These are phyloP conservation scores for Apus apus DNA, from an alignment of 2,113 vertebrate genomes.

Conservation along the genomic window DNA sequence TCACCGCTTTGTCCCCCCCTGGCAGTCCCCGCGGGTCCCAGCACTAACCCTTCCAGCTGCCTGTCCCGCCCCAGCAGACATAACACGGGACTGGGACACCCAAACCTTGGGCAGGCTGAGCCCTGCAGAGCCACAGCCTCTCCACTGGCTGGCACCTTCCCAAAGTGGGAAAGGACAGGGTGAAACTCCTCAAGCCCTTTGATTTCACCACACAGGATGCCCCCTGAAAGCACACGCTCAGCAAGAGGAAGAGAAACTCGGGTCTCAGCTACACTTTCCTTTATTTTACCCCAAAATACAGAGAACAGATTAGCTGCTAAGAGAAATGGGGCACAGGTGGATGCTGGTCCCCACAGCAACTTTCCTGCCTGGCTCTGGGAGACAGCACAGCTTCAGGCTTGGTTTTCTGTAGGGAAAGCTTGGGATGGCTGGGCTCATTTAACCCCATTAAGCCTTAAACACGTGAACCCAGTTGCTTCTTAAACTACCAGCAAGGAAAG, in stretches of 20 bases:
- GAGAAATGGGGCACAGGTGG: neutral
- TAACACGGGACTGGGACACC: rapidly evolving
- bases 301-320: neutral
- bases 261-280: neutral
- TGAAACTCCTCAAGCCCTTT: neutral
- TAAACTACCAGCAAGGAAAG: neutral
- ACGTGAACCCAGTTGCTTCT: neutral
- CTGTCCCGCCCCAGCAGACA: no score
- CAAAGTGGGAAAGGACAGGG: neutral
- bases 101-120: neutral
- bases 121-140: neutral
- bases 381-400: neutral
- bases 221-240: neutral
- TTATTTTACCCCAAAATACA: neutral
- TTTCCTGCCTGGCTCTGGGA: neutral
- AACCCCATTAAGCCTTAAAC: neutral
- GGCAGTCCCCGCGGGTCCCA: neutral
- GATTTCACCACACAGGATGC: rapidly evolving
- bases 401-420: neutral
- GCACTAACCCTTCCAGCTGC: neutral
- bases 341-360: neutral
- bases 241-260: neutral
- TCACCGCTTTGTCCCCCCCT: rapidly evolving
- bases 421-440: neutral
- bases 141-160: no score